A percentile compares a stretch with the other conserved stretches of the same genome.
Evolutionary conservation across 2,888 invertebrate species (phyloP).

Genomic region (Magallana nippona): DNA sequence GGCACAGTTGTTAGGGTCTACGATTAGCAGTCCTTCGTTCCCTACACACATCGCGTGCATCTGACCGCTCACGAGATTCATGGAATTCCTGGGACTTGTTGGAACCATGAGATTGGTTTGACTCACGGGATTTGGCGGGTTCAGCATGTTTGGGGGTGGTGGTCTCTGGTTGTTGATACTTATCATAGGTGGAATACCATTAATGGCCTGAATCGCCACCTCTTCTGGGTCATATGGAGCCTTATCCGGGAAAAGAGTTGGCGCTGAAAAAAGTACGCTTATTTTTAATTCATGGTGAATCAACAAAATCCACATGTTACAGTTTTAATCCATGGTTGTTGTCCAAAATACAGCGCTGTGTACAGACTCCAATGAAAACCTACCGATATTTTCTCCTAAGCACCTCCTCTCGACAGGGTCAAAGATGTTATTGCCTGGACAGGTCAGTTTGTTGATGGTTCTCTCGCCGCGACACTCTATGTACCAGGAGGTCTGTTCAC

Average conservation of each 20-base stretch:
- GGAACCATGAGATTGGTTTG: neutral
- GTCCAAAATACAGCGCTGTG: neutral
- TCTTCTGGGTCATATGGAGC: slow-evolving; percentile 13
- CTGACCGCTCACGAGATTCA: neutral
- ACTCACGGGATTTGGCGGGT: neutral
- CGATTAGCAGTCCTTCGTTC: slow-evolving; percentile 50
- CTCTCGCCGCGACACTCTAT: slow-evolving; percentile 63
- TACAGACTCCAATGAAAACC: neutral
- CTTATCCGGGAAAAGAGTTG: slow-evolving; percentile 15
- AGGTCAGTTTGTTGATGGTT: slow-evolving; percentile 59
- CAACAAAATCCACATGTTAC: too few relatives aligned
- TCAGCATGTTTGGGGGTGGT: neutral
- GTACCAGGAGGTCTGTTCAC: slow-evolving; percentile 59
- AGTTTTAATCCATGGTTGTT: neutral
- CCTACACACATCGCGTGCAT: slow-evolving; percentile 45
- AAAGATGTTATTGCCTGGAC: slow-evolving; percentile 62
- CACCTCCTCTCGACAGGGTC: slow-evolving; percentile 61
- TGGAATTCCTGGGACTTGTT: neutral
- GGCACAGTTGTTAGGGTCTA: slow-evolving; percentile 68
- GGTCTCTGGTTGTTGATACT: neutral
- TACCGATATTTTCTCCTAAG: slow-evolving; percentile 27
- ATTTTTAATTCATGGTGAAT: too few relatives aligned
- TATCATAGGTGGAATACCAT: slow-evolving; percentile 13
- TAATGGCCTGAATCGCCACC: neutral
- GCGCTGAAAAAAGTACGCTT: neutral